Percentiles rank a stretch among this genome's conserved stretches.
These are phyloP conservation scores for Geopemphigus sp. DNA, from an alignment of 1,140 invertebrate species.

Conservation along the genomic window DNA sequence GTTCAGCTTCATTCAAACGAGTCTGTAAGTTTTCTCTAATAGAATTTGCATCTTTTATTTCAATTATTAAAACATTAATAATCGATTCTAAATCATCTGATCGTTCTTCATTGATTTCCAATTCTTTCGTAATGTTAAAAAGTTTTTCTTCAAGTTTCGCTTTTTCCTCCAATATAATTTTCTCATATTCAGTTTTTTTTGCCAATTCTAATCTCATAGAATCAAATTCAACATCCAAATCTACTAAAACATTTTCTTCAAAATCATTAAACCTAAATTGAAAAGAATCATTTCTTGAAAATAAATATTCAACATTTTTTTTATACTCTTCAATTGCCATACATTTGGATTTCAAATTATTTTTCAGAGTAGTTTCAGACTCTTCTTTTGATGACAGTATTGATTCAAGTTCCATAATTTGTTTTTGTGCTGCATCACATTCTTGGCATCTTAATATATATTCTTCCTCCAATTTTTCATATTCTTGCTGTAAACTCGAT, in stretches of 20 bases:
- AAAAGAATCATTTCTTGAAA: conserved; percentile 41
- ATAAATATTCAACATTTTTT: conserved; percentile 32
- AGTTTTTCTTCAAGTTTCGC: conserved; percentile 28
- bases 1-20: conserved; percentile 13
- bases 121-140: neutral
- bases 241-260: conserved; percentile 43
- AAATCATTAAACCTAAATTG: conserved; percentile 34
- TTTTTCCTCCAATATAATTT: conserved; percentile 9
- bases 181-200: conserved; percentile 18
- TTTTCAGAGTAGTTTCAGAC: conserved; percentile 3
- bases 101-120: conserved; percentile 23
- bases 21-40: neutral
- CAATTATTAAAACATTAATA: conserved; percentile 19
- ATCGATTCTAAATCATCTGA: conserved; percentile 11
- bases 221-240: conserved; percentile 42
- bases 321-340: conserved; percentile 27
- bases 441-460: conserved; percentile 16
- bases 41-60: conserved; percentile 15
- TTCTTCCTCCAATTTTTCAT: conserved; percentile 38
- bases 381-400: conserved; percentile 7
- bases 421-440: neutral
- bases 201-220: conserved; percentile 34
- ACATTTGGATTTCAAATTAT: conserved; percentile 4
- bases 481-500: conserved; percentile 13
- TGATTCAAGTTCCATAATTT: conserved; percentile 1